Evolutionary conservation across 2,113 vertebrate species (phyloP).

Genomic region (Amblyopsis rosae): DNA sequence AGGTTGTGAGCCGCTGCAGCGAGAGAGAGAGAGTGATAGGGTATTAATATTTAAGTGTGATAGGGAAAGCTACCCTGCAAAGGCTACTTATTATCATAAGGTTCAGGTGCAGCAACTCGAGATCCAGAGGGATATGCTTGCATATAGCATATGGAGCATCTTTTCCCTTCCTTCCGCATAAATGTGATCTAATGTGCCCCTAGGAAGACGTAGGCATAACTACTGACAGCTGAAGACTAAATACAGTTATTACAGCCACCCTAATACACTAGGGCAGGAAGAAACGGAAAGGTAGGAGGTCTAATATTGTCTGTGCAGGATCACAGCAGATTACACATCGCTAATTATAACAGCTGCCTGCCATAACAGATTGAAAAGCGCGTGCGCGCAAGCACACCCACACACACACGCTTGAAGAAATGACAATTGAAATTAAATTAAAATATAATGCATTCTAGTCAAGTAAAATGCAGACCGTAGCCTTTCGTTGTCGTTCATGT

Average conservation of each 20-base stretch:
- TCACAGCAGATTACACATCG: conserved; percentile 46
- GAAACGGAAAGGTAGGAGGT: conserved; percentile 12
- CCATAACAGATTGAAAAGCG: conserved; percentile 1
- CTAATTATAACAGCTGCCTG: conserved; percentile 46
- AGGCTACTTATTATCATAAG: too few species aligned
- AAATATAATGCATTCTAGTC: not conserved
- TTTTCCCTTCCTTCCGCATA: conserved; percentile 1
- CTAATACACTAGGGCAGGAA: conserved; percentile 20
- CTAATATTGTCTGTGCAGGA: conserved; percentile 33
- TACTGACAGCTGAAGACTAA: conserved; percentile 49
- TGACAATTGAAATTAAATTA: too few species aligned
- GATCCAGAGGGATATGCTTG: too few species aligned
- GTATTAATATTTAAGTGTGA: too few species aligned
- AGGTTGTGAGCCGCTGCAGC: too few species aligned
- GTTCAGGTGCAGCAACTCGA: too few species aligned
- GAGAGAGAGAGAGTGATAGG: too few species aligned
- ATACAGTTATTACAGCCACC: not conserved
- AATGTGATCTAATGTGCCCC: conserved; percentile 14
- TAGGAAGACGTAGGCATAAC: conserved; percentile 50
- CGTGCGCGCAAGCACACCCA: not conserved
- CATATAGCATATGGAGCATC: too few species aligned
- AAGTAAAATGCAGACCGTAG: not conserved
- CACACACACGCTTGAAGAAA: not conserved
- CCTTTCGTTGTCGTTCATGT: not conserved
- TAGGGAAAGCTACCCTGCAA: too few species aligned